Base-by-base conservation (phyloP, 2,797 vertebrate genomes). In the Hylomyscus alleni region DNA sequence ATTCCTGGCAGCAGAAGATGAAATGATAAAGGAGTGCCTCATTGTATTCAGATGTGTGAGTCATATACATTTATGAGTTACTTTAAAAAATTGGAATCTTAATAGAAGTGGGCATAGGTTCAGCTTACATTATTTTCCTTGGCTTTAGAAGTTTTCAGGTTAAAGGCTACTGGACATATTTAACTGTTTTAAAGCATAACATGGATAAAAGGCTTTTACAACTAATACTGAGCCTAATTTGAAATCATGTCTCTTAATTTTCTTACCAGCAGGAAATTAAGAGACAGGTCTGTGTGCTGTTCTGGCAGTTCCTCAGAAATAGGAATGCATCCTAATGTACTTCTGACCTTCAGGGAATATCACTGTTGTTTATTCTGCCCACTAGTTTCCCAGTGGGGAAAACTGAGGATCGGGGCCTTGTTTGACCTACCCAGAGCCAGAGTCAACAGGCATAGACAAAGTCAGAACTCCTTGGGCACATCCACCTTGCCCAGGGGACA, bases 11-110 rank as follows among this genome's bases (percentile, higher is more conserved):
- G 47, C 2, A 1, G 77, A 78, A 96, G 94, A 95, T 87, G 78
- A 94, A 94, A 94, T 95, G 94, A 97, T 94, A 95, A 97, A 96
- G 92, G 94, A 89, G 75, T 22, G 6, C 95, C 86, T 96, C 65
- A 82, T 93, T 95, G 77, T 96, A 89, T 95, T 96, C 96, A 93
- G 80, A 92, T 93, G 24, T 96, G 76, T 97, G 96, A 97, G 85
- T 97, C 95, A 97, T 94, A 76, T 75, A 94, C 97, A 92, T 92
- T 97, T 97, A 92, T 91, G 94, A 96, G 87, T 92, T 97, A 91
- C 90, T 96, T 87, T 77, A 54, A 84, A 95, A 96, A 84, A 89
- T 75, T 90, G 89, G 85, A 95, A 77, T 93, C 75, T 40, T 95
- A 82, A 86, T 93, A 86, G 78, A 93, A 92, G 73, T 96, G 88